Conservation (phyloP, 2,888 invertebrate genomes). For the Drosophila falleni region DNA sequence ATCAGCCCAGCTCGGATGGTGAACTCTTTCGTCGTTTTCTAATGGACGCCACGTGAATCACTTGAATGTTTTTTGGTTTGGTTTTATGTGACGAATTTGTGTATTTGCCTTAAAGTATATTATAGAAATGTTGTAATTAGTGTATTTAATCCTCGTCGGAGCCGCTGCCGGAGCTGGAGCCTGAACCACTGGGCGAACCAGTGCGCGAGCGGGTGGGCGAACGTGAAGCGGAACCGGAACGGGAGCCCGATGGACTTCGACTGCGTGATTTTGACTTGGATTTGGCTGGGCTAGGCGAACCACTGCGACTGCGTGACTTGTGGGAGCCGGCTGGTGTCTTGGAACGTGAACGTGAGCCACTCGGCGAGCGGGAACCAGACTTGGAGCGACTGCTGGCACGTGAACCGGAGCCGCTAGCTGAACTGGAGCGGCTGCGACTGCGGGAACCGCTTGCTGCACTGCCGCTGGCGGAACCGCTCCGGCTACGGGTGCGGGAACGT, state of each 20-base stretch:
- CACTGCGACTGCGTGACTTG: conserved; percentile 79
- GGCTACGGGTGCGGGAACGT: conserved; percentile 62
- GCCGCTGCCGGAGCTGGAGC: conserved; percentile 83
- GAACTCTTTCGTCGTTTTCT: conserved; percentile 70
- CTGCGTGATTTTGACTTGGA: conserved; percentile 73
- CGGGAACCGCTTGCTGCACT: conserved; percentile 62
- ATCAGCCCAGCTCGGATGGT: conserved; percentile 61
- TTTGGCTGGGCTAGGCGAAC: conserved; percentile 27
- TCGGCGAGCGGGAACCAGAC: conserved; percentile 72
- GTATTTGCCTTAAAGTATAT: conserved; percentile 33
- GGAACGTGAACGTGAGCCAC: conserved; percentile 65
- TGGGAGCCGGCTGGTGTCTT: conserved; percentile 78
- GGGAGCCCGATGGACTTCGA: conserved; percentile 67
- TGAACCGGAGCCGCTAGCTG: conserved; percentile 80
- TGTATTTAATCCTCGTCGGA: conserved; percentile 75
- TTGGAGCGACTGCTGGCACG: conserved; percentile 78
- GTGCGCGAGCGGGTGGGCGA: conserved; percentile 84
- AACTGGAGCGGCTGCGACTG: conserved; percentile 74
- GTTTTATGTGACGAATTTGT: conserved; percentile 35
- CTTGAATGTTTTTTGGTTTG: conserved; percentile 10
- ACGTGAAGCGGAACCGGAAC: conserved; percentile 84
- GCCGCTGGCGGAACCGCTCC: conserved; percentile 55
- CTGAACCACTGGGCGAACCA: conserved; percentile 77
- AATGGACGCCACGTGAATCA: conserved; percentile 66
- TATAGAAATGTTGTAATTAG: conserved; percentile 17